Conservation (phyloP, 2,113 vertebrate genomes). For the Alethe diademata region DNA sequence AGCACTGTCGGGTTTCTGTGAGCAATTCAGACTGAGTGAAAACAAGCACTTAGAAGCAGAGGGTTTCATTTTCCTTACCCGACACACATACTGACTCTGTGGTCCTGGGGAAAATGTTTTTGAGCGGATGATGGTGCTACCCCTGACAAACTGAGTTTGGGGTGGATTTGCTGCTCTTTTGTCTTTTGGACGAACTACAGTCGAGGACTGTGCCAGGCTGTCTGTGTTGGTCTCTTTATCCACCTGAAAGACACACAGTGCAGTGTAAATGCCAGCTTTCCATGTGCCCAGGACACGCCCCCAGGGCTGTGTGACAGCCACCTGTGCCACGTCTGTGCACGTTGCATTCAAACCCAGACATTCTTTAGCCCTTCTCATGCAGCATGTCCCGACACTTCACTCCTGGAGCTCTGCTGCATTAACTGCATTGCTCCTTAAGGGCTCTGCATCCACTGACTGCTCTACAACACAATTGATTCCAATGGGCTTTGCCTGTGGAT, state of each 20-base stretch:
- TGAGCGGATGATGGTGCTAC: slow-evolving; percentile 95
- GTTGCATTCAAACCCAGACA: background rate
- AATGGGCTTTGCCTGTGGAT: background rate
- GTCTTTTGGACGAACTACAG: slow-evolving; percentile 92
- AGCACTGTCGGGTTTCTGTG: background rate
- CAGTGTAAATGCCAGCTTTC: background rate
- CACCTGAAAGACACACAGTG: slow-evolving; percentile 72
- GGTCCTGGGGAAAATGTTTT: slow-evolving; percentile 98
- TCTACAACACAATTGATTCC: background rate
- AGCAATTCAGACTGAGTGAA: background rate
- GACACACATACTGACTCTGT: slow-evolving; percentile 96
- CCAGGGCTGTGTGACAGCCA: background rate
- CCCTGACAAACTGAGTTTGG: slow-evolving; percentile 87
- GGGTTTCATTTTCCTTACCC: slow-evolving; percentile 75
- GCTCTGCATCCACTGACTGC: background rate
- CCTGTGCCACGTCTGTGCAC: rapidly evolving
- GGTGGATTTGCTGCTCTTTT: slow-evolving; percentile 78
- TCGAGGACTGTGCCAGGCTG: slow-evolving; percentile 67
- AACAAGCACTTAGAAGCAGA: background rate
- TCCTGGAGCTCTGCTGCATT: background rate
- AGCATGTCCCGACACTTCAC: background rate
- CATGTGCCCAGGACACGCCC: background rate
- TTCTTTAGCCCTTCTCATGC: background rate
- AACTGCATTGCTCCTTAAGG: background rate
- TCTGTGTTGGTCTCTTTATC: slow-evolving; percentile 92